Percentiles rank a stretch among this genome's conserved stretches.
Conservation (phyloP, 2,797 vertebrate species). For the Myioborus miniatus region DNA sequence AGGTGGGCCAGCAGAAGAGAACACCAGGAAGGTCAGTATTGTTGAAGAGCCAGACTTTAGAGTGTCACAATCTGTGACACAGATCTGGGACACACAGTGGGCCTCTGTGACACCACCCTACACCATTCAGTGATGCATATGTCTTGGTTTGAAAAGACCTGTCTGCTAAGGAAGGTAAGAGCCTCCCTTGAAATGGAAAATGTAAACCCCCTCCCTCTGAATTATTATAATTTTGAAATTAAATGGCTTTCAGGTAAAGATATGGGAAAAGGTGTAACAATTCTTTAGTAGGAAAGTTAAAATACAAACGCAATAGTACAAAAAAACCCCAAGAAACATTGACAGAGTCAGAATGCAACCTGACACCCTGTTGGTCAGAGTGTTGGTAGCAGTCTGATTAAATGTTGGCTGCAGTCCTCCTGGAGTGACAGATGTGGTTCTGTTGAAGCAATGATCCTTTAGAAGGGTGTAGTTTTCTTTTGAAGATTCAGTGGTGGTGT, state of each 20-base stretch:
- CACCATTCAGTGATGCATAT: neutral
- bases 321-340: neutral
- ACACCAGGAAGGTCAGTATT: too few relatives aligned
- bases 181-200: neutral
- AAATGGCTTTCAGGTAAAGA: neutral
- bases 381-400: neutral
- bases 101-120: neutral
- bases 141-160: neutral
- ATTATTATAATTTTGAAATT: neutral
- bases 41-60: neutral
- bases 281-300: neutral
- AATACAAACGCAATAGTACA: neutral
- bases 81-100: too few relatives aligned
- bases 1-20: neutral
- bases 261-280: neutral
- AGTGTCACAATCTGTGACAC: neutral
- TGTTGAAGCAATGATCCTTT: neutral
- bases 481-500: neutral
- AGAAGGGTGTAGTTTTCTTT: neutral
- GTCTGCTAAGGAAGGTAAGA: neutral
- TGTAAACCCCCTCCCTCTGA: neutral
- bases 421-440: neutral
- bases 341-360: neutral
- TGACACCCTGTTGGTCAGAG: neutral
- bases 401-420: neutral